Evolutionary conservation across 2,888 invertebrate species (phyloP).

Genomic region (Brachyptera putata): DNA sequence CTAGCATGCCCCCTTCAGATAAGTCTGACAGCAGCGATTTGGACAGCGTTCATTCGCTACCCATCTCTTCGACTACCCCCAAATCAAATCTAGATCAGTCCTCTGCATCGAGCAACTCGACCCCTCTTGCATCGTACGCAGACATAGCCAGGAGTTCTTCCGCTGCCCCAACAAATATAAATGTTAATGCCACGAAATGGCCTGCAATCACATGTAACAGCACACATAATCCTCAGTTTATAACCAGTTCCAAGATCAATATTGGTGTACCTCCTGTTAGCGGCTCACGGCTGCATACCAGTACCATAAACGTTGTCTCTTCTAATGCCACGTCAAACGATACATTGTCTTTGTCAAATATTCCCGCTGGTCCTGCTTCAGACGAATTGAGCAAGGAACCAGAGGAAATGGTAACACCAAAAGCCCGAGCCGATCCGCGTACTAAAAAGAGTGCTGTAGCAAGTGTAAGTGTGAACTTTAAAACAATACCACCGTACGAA

Average conservation of each 20-base stretch:
- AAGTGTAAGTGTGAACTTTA: conserved; percentile 32
- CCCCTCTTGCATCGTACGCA: conserved; percentile 68
- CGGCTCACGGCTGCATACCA: conserved; percentile 11
- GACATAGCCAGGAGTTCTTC: conserved; percentile 59
- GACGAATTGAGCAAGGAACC: no score
- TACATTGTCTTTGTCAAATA: no score
- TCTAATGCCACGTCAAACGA: neutral
- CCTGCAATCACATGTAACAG: conserved; percentile 25
- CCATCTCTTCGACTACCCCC: conserved; percentile 53
- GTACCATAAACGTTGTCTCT: no score
- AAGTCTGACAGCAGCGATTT: conserved; percentile 74
- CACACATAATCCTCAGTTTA: conserved; percentile 26
- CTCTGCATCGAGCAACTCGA: conserved; percentile 40
- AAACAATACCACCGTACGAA: conserved; percentile 22
- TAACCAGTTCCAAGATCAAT: conserved; percentile 30
- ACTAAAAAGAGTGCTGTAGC: conserved; percentile 36
- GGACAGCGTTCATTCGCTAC: conserved; percentile 81
- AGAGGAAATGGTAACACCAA: neutral
- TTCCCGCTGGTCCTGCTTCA: no score
- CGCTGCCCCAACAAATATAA: conserved; percentile 23
- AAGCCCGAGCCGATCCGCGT: conserved; percentile 22
- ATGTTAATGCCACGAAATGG: conserved; percentile 25
- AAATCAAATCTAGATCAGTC: conserved; percentile 40
- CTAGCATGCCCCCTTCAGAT: conserved; percentile 75
- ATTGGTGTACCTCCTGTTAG: conserved; percentile 33